Conservation (phyloP, 2,888 invertebrate species). For the Eupithecia pulchellata region DNA sequence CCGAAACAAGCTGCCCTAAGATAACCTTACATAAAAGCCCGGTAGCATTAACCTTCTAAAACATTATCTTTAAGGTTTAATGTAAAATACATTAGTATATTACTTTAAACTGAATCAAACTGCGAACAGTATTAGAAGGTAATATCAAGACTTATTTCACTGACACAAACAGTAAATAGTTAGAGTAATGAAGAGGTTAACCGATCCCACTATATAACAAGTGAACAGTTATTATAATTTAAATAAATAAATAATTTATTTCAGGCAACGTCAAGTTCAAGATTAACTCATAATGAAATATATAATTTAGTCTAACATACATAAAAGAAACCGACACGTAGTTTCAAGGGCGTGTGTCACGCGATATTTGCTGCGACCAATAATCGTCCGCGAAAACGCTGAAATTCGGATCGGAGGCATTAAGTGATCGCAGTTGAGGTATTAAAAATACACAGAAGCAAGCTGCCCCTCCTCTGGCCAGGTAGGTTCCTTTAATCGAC, state of each 20-base stretch:
- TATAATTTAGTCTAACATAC: no score
- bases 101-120: slow-evolving; percentile 36
- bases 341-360: no score
- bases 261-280: no score
- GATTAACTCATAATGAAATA: no score
- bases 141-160: slow-evolving; percentile 48
- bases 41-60: slow-evolving; percentile 19
- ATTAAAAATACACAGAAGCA: not conserved
- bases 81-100: slow-evolving; percentile 30
- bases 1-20: slow-evolving; percentile 8
- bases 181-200: slow-evolving; percentile 8
- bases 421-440: not conserved
- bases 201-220: not conserved
- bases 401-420: no score
- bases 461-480: not conserved
- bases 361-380: no score
- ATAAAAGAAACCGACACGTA: no score
- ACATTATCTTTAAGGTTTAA: slow-evolving; percentile 20
- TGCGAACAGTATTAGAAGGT: slow-evolving; percentile 39
- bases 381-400: no score
- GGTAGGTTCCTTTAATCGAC: not conserved
- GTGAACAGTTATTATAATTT: no score
- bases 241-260: no score
- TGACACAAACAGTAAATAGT: slow-evolving; percentile 44
- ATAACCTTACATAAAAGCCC: slow-evolving; percentile 10